Percentiles rank a stretch among this genome's conserved stretches.
phyloP scores from a whole-genome alignment of 1,140 invertebrate species.

The Atta colombica region DNA sequence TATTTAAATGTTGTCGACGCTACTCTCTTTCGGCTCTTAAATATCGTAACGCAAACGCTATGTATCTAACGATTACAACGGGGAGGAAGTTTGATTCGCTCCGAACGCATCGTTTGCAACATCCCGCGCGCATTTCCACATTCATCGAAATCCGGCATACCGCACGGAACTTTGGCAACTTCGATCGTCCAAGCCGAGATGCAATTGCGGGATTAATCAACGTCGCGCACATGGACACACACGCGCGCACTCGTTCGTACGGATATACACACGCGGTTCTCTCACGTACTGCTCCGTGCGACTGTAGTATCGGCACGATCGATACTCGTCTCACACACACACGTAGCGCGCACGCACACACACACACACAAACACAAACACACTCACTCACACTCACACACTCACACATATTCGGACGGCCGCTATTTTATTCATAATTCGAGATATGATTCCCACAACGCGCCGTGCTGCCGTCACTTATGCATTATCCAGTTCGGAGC shows the following conservation, averaged over 20 bases:
- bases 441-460: conserved; percentile 56
- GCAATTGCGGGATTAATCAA: conserved; percentile 70
- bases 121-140: conserved; percentile 38
- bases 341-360: no score
- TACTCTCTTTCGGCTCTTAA: background rate
- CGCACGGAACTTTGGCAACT: conserved; percentile 59
- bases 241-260: no score
- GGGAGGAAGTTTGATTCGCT: conserved; percentile 54
- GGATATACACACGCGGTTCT: background rate
- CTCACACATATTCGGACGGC: background rate
- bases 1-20: background rate
- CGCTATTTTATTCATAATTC: conserved; percentile 73
- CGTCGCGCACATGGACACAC: conserved; percentile 14
- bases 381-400: no score
- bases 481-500: conserved; percentile 46
- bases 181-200: conserved; percentile 60
- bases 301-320: conserved; percentile 43
- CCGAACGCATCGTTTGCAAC: conserved; percentile 50
- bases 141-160: conserved; percentile 61
- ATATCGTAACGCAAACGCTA: conserved; percentile 29
- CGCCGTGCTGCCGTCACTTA: conserved; percentile 59
- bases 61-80: background rate
- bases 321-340: conserved; percentile 44
- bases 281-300: conserved; percentile 2
- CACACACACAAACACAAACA: background rate